Evolutionary conservation across 2,113 vertebrate species (phyloP), one percentile per base, ranked within the genome.

Genomic region (Eira barbara): DNA sequence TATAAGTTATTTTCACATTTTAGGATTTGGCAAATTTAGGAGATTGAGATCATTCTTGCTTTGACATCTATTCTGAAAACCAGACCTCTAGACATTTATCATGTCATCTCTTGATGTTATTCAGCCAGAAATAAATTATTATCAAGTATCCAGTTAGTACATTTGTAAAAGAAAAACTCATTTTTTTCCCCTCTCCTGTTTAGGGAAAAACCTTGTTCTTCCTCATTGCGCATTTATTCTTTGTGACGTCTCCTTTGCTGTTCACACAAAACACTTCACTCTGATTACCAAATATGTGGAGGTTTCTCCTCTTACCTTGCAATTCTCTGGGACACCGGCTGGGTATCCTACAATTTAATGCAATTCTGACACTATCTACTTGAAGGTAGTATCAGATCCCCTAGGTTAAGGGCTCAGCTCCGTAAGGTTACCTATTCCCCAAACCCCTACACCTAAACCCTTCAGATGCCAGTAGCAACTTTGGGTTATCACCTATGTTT

Each of bases 1-100:
- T 94, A 8, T 86, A 82, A 81, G 12, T 78, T 79, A 12, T 94
- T 74, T 96, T 80, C n/a, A 67, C 14, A 94, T 84, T 92, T 92
- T 61, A 80, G 84, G 34, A 74, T 63, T 80, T 95, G 59, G 10
- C 2, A 59, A 13, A 10, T 88, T 85, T 90, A 87, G 7, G 57
- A 95, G 14, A 80, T 73, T 25, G 29, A 49, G 29, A 71, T 71
- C 12, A 17, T 81, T 91, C 23, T 27, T 94, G 2, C n/a, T 73
- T 81, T 91, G 17, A 67, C 65, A 85, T 82, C 36, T 92, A 14
- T 93, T 93, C 12, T 71, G 31, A 74, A 80, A 34, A 25, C 17
- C 18, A 79, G 61, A 67, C 6, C 13, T 42, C 20, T 88, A 74
- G 69, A 83, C 9, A 61, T 78, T 79, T 73, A 59, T 36, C 31